Conservation (phyloP, 2,888 invertebrate genomes). For the Tetropium fuscum region DNA sequence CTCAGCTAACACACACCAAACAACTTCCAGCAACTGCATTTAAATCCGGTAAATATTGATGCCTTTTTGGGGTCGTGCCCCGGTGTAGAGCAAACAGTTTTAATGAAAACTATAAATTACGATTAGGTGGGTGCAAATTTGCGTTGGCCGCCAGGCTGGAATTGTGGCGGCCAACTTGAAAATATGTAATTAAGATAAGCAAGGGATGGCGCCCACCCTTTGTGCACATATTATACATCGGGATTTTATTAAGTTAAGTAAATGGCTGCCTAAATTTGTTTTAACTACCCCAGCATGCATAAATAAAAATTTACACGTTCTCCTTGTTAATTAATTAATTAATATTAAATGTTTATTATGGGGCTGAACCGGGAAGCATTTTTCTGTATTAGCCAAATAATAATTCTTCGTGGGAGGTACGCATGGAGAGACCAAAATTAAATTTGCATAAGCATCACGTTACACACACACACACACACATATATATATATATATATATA, state of each 20-base stretch:
- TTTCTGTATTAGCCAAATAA: no score
- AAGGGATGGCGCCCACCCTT: constrained; percentile 10
- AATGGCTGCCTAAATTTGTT: constrained; percentile 10
- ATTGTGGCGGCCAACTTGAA: constrained; percentile 2
- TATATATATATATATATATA: no score
- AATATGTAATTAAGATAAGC: constrained; percentile 18
- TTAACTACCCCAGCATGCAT: not conserved
- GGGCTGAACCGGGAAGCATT: no score
- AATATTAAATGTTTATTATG: not conserved
- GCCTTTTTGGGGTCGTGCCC: not conserved
- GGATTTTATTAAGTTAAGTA: constrained; percentile 15
- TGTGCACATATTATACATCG: constrained; percentile 7
- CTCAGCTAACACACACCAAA: no score
- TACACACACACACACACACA: no score
- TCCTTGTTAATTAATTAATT: not conserved
- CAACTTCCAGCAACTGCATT: constrained; percentile 3
- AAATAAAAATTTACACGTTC: constrained; percentile 10
- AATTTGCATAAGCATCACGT: no score
- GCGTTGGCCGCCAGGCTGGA: not conserved
- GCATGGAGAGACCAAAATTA: no score
- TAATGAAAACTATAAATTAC: constrained; percentile 15
- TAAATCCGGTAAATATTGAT: constrained; percentile 9
- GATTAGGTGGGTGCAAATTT: constrained; percentile 1
- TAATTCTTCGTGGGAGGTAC: no score
- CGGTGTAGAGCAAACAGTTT: constrained; percentile 5